A percentile compares a stretch with the other conserved stretches of the same genome.
These are phyloP conservation scores for Cerastis rubricosa DNA, from an alignment of 2,888 invertebrate genomes.

Conservation along the genomic window DNA sequence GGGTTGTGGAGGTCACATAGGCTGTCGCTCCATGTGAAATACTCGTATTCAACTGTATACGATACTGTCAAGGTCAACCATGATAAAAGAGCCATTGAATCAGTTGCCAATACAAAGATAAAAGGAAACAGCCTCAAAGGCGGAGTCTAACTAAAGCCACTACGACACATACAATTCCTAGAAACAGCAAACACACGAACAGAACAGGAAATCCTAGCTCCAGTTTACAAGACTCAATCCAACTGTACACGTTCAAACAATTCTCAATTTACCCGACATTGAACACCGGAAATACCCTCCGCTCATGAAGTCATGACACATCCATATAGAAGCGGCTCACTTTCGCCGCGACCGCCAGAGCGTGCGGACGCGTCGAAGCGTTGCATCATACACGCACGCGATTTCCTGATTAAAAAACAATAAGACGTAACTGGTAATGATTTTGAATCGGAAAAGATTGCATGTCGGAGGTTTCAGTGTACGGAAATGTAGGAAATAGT, in stretches of 20 bases:
- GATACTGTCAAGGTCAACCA: neutral
- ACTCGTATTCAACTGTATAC: no score
- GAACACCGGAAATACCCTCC: slow-evolving; percentile 53
- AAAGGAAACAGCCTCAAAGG: neutral
- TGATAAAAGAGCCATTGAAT: neutral
- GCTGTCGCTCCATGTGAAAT: no score
- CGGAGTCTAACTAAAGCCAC: neutral
- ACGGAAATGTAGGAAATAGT: slow-evolving; percentile 38
- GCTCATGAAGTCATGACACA: slow-evolving; percentile 49
- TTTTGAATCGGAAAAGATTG: slow-evolving; percentile 53
- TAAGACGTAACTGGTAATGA: slow-evolving; percentile 41
- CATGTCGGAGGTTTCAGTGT: slow-evolving; percentile 32
- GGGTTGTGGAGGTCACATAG: no score
- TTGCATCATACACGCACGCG: slow-evolving; percentile 65
- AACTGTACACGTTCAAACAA: slow-evolving; percentile 32
- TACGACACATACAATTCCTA: neutral
- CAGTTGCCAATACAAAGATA: neutral
- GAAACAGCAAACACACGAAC: neutral
- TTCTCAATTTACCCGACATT: slow-evolving; percentile 41
- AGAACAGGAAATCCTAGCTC: slow-evolving; percentile 26
- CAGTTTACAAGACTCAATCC: slow-evolving; percentile 4
- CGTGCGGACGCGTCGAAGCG: slow-evolving; percentile 51
- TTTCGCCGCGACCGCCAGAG: slow-evolving; percentile 57
- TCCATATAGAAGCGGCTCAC: slow-evolving; percentile 50
- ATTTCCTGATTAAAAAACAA: slow-evolving; percentile 65